Conservation (phyloP, 2,888 invertebrate genomes). For the Synanthedon tipuliformis region DNA sequence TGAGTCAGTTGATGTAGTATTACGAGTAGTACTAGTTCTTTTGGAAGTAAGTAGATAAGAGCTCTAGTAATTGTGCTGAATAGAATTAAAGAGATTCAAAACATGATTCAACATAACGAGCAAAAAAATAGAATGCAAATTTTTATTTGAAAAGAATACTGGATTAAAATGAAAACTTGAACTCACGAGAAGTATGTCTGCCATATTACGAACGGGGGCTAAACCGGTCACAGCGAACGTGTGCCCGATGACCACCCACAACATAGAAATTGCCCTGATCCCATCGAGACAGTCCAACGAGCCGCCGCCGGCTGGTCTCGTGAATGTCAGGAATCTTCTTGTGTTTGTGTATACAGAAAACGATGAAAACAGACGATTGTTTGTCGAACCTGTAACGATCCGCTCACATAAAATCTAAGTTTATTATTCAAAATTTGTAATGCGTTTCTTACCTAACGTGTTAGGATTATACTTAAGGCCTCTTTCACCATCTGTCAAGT, state of each 20-base stretch:
- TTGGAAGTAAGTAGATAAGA: no score
- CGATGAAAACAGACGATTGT: background rate
- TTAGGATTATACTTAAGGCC: no score
- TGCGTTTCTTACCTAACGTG: no score
- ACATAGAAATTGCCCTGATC: conserved; percentile 49
- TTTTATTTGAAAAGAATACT: background rate
- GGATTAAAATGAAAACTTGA: background rate
- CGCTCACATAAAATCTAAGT: no score
- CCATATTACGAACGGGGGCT: conserved; percentile 25
- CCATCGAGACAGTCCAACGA: conserved; percentile 53
- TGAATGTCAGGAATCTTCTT: conserved; percentile 34
- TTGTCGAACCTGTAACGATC: background rate
- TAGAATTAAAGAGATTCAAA: no score
- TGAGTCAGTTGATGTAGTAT: no score
- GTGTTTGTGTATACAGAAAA: conserved; percentile 56
- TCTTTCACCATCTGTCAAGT: no score
- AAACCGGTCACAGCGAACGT: conserved; percentile 28
- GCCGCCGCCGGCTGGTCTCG: conserved; percentile 14
- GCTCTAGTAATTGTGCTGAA: no score
- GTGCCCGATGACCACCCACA: conserved; percentile 59
- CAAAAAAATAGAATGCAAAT: background rate
- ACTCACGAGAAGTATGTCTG: conserved; percentile 17
- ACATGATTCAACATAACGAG: background rate
- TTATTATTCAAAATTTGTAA: no score
- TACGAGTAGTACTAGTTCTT: no score